Percentiles rank a stretch among this genome's conserved stretches.
Evolutionary conservation across 2,888 invertebrate species (phyloP).

Genomic region (Itoplectis maculator): DNA sequence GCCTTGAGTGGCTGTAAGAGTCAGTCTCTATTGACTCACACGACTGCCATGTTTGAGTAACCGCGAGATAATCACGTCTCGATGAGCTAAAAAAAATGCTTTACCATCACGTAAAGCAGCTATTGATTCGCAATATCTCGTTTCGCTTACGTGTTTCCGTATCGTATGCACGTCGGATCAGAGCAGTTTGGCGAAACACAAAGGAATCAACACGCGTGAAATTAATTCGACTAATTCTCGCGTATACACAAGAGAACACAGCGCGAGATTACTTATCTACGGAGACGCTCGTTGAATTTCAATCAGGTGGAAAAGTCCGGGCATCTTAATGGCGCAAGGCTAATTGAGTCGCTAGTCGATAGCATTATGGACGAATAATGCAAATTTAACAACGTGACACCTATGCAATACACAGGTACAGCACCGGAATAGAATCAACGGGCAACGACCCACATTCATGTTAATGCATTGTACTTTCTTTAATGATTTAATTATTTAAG

Average conservation of each 20-base stretch:
- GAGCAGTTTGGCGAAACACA: background rate
- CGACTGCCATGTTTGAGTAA: background rate
- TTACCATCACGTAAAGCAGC: background rate
- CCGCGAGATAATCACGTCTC: background rate
- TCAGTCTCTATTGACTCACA: background rate
- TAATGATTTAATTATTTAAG: no score
- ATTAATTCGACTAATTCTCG: background rate
- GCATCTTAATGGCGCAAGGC: constrained; percentile 4
- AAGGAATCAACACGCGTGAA: background rate
- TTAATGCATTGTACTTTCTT: background rate
- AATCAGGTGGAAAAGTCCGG: background rate
- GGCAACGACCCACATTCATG: background rate
- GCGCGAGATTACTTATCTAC: background rate
- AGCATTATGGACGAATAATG: background rate
- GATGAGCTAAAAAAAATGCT: background rate
- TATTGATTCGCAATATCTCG: constrained; percentile 1
- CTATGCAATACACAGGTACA: background rate
- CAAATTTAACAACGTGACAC: background rate
- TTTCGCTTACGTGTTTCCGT: background rate
- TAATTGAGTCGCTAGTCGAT: background rate
- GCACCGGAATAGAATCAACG: background rate
- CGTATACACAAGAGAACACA: constrained; percentile 2
- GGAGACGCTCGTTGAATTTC: background rate
- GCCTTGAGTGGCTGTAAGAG: background rate
- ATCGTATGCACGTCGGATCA: background rate